Percentiles rank a stretch among this genome's conserved stretches.
phyloP scores from a whole-genome alignment of 2,113 vertebrate genomes.

The Microtus ochrogaster region DNA sequence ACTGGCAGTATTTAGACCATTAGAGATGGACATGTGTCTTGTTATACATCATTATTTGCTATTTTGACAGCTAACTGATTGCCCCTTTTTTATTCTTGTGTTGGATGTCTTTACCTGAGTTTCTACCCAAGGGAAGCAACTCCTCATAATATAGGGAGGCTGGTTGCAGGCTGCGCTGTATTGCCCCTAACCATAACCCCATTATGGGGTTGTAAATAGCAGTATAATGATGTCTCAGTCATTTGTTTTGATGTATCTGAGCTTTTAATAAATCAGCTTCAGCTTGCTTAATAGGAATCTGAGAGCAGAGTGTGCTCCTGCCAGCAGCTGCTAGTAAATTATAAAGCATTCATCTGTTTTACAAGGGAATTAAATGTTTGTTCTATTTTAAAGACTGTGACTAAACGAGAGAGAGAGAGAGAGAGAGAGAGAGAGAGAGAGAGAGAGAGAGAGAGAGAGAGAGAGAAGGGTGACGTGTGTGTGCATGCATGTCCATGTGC shows the following conservation, averaged over 20 bases:
- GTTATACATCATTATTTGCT: background rate
- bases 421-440: background rate
- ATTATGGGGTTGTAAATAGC: slow-evolving; percentile 89
- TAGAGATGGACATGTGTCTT: background rate
- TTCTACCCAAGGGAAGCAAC: slow-evolving; percentile 43
- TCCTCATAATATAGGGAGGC: slow-evolving; percentile 76
- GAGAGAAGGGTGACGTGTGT: background rate
- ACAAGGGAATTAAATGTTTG: slow-evolving; percentile 89
- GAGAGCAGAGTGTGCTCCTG: slow-evolving; percentile 82
- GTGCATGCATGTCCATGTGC: background rate
- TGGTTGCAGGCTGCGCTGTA: slow-evolving; percentile 78
- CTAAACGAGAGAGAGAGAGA: slow-evolving; percentile 56
- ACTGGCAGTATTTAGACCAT: background rate
- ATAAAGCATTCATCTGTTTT: slow-evolving; percentile 89
- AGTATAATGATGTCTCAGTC: slow-evolving; percentile 89
- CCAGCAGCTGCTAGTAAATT: slow-evolving; percentile 90
- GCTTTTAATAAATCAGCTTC: slow-evolving; percentile 90
- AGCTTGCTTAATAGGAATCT: slow-evolving; percentile 89
- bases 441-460: no score
- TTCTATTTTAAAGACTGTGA: slow-evolving; percentile 83
- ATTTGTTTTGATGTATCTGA: slow-evolving; percentile 90
- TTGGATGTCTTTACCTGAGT: slow-evolving; percentile 30
- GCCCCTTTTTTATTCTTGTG: background rate
- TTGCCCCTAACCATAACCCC: slow-evolving; percentile 85
- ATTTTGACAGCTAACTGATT: background rate